phyloP scores from a whole-genome alignment of 2,888 invertebrate genomes.

The Drosophila stalkeri region DNA sequence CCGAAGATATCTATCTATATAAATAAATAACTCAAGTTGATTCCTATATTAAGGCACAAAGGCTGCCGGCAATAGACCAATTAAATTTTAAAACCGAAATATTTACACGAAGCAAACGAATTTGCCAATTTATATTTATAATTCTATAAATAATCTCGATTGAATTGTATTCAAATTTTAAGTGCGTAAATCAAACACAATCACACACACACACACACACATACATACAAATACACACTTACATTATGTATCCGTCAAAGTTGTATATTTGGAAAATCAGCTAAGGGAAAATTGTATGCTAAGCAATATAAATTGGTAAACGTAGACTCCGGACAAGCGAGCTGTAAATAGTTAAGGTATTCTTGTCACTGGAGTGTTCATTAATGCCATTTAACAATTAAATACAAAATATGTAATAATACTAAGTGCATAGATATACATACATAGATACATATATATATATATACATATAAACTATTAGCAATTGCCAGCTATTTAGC shows the following conservation, averaged over 20 bases:
- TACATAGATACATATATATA: constrained; percentile 25
- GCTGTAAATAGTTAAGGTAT: constrained; percentile 56
- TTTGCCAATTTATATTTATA: constrained; percentile 51
- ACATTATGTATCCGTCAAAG: constrained; percentile 66
- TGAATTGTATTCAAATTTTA: constrained; percentile 51
- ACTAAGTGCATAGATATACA: constrained; percentile 17
- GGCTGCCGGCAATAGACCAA: constrained; percentile 73
- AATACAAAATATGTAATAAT: constrained; percentile 16
- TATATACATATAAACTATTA: constrained; percentile 50
- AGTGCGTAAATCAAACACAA: constrained; percentile 12
- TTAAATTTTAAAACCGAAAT: constrained; percentile 55
- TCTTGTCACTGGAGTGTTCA: constrained; percentile 49
- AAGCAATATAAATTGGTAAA: constrained; percentile 71
- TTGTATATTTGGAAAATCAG: constrained; percentile 64
- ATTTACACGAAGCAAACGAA: constrained; percentile 52
- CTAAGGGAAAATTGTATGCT: constrained; percentile 61
- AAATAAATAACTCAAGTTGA: constrained; percentile 60
- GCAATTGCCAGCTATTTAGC: constrained; percentile 64
- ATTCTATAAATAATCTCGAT: constrained; percentile 37
- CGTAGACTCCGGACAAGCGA: constrained; percentile 51
- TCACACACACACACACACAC: constrained; percentile 18
- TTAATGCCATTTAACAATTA: constrained; percentile 58
- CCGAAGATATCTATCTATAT: constrained; percentile 18
- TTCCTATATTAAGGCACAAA: constrained; percentile 72
- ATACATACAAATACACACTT: constrained; percentile 14